Base-by-base conservation (phyloP, 2,113 vertebrate genomes). In the Apus apus region DNA sequence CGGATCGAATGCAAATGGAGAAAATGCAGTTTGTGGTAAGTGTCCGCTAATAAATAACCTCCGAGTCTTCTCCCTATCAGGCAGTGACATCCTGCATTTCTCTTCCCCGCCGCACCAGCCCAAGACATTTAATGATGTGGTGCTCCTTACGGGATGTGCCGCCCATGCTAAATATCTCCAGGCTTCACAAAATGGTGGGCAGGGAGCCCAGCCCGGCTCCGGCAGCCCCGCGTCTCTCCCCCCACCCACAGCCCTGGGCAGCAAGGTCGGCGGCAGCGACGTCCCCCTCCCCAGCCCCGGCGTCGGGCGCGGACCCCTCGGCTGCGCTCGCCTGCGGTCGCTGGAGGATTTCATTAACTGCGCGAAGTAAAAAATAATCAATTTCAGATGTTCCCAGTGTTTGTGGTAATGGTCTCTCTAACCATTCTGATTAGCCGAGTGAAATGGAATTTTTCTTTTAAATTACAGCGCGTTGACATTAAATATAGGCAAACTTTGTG, bases 81-180 rank as follows among this genome's bases (percentile, higher is more conserved):
- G 92, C 75, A n/a, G 96, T 97, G 98, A 98, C 98, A 97, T 97
- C 97, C 98, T 61, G 91, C 98, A 97, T 98, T 97, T 96, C 97
- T 98, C 97, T 97, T 97, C 92, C 94, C 90, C 1, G 70, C 95
- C 50, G 94, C 96, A 96, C 97, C 97, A 97, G 96, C 97, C 97
- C 97, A 95, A 96, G 98, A 97, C 97, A 87, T 97, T 97, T 98
- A 98, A 98, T 98, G 98, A 98, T 97, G 97, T 97, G 96, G 93
- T 91, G 93, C 97, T 97, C 94, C 97, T 94, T 85, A 77, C 18
- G 93, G 94, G 97, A 97, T 97, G 98, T 96, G 97, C 97, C 43
- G 88, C 43, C 97, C 97, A 97, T 98, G 97, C 96, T 98, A 97
- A 96, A 95, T 91, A 91, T 82, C 89, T 60, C 82, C 45, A 76